A percentile compares a stretch with the other conserved stretches of the same genome.
phyloP scores from a whole-genome alignment of 1,140 invertebrate species.

The Caenorhabditis tropicalis region DNA sequence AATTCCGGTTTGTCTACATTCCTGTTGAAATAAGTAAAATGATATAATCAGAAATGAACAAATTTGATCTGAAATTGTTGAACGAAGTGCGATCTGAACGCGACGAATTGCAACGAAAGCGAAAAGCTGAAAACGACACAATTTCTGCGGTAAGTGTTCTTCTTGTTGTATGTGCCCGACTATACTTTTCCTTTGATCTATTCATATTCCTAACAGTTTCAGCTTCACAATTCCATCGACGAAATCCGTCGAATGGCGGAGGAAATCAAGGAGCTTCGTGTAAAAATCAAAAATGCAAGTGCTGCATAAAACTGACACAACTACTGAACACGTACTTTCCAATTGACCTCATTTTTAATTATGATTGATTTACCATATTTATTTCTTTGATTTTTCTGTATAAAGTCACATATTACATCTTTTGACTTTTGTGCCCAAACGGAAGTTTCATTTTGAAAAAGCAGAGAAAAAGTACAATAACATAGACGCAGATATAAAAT shows the following conservation, averaged over 20 bases:
- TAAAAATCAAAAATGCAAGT: too few relatives aligned
- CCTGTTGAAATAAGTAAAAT: neutral
- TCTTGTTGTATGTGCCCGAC: too few relatives aligned
- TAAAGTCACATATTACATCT: neutral
- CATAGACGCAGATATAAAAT: neutral
- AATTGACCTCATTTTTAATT: too few relatives aligned
- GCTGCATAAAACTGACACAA: too few relatives aligned
- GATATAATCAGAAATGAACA: neutral
- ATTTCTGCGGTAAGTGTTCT: neutral
- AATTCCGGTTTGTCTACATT: neutral
- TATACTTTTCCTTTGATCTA: too few relatives aligned
- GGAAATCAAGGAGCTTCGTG: neutral
- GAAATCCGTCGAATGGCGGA: neutral
- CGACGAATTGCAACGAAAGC: neutral
- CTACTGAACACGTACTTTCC: too few relatives aligned
- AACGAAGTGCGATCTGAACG: neutral
- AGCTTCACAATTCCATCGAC: neutral
- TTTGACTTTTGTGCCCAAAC: neutral
- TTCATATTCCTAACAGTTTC: neutral
- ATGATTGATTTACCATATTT: too few relatives aligned
- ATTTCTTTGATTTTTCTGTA: neutral
- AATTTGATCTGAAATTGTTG: neutral
- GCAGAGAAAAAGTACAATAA: neutral
- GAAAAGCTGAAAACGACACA: neutral
- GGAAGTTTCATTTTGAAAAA: constrained; percentile 38